phyloP scores from a whole-genome alignment of 2,797 vertebrate genomes.

The Oryzias sinensis region DNA sequence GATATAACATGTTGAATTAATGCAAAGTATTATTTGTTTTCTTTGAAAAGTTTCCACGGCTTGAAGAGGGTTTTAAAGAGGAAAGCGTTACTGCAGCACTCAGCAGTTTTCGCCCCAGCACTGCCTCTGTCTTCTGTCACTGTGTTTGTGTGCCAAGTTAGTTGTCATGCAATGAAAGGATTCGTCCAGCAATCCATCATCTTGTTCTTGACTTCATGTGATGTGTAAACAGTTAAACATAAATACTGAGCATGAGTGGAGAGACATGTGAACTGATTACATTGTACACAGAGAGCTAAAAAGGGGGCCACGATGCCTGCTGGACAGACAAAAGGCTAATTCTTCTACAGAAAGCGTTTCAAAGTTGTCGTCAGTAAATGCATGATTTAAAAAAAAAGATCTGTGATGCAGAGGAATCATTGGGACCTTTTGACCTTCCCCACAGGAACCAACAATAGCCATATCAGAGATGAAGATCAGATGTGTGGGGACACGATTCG shows the following conservation, averaged over 20 bases:
- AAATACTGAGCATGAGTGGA: slow-evolving; percentile 50
- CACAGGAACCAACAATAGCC: slow-evolving; percentile 14
- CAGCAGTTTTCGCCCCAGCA: too few species aligned
- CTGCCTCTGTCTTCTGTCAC: too few species aligned
- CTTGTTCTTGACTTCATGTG: slow-evolving; percentile 18
- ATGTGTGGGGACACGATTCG: slow-evolving; percentile 14
- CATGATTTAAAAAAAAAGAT: not conserved
- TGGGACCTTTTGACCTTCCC: slow-evolving; percentile 17
- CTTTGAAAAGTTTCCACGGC: too few species aligned
- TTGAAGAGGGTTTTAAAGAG: too few species aligned
- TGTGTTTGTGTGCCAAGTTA: not conserved
- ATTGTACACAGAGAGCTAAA: slow-evolving; percentile 49
- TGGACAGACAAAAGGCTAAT: slow-evolving; percentile 1
- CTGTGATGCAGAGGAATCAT: slow-evolving; percentile 4
- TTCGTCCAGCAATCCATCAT: slow-evolving; percentile 14
- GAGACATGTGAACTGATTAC: slow-evolving; percentile 44
- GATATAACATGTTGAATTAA: too few species aligned
- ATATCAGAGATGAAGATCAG: slow-evolving; percentile 26
- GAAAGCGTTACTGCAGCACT: too few species aligned
- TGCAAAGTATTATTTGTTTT: too few species aligned
- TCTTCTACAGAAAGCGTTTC: not conserved
- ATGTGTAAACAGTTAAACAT: slow-evolving; percentile 55
- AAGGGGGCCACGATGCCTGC: slow-evolving; percentile 7
- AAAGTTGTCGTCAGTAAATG: slow-evolving; percentile 21
- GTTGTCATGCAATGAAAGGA: not conserved